Evolutionary conservation across 2,888 invertebrate species (phyloP), one percentile per base, ranked within the genome.

Genomic region (Ernsta delagoae): DNA sequence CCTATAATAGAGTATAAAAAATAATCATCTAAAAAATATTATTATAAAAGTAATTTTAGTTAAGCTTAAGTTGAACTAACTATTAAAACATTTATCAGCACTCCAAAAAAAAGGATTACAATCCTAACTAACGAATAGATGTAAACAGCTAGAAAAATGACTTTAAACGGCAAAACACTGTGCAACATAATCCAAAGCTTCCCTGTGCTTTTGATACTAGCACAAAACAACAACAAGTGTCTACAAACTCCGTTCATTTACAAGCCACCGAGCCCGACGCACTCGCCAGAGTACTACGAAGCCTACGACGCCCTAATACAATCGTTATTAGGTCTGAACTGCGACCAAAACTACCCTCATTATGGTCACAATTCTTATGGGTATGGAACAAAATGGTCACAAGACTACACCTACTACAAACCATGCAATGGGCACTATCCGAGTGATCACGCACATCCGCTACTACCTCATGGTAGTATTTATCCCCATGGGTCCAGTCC

Each of bases 211-310:
- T n/a, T n/a, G n/a, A n/a, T n/a, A n/a, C n/a, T n/a, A n/a, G n/a
- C n/a, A n/a, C 24, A 24, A 24, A 92, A 90, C 12, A 76, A 82
- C 9, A 83, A 87, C 3, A 84, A 77, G 74, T 93, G 93, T 71
- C 48, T 92, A 0, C 83, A 88, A 65, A 92, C 92, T 0, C 92
- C 87, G 0, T 77, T 93, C 0, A 70, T 89, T 0, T 93, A 93
- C 68, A 88, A 89, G 48, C 93, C 91, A 0, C 93, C 93, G 0
- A 77, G 74, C 0, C 89, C 93, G 0, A 92, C 92, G 0, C 89
- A 85, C 7, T 81, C 92, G 0, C 91, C 93, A 0, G 92, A 92
- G 45, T 92, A 90, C 48, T 92, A 92, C 63, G 88, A 88, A 56
- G 92, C 92, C 0, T 77, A 91, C n/a, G 90, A 92, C 45, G 84